A percentile compares a stretch with the other conserved stretches of the same genome.
phyloP scores from a whole-genome alignment of 2,888 invertebrate species.

The Poecilobothrus nobilitatus region DNA sequence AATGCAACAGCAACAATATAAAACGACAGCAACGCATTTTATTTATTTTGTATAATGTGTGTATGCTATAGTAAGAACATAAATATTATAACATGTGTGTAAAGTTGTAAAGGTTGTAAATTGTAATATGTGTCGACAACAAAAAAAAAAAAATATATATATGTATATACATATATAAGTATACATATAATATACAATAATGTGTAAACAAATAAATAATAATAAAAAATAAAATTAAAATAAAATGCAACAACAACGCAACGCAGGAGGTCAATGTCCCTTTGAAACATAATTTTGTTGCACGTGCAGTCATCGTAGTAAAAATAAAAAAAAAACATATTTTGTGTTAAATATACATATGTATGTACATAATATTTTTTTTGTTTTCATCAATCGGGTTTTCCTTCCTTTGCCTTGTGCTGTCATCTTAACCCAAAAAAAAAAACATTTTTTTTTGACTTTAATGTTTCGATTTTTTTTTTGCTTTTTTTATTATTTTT shows the following conservation, averaged over 20 bases:
- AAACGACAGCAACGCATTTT: too few relatives aligned
- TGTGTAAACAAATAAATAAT: too few relatives aligned
- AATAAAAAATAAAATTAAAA: neutral
- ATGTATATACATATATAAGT: too few relatives aligned
- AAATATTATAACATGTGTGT: too few relatives aligned
- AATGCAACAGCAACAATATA: too few relatives aligned
- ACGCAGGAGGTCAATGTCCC: constrained; percentile 4
- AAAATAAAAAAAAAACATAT: neutral
- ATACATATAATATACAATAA: too few relatives aligned
- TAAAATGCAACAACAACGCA: neutral
- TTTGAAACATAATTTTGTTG: neutral
- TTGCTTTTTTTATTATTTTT: neutral
- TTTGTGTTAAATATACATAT: too few relatives aligned
- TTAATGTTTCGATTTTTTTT: neutral
- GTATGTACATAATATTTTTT: neutral
- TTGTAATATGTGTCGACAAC: too few relatives aligned
- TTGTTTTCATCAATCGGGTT: neutral
- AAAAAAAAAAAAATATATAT: too few relatives aligned
- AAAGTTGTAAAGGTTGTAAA: too few relatives aligned
- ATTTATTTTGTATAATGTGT: too few relatives aligned
- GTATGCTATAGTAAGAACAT: too few relatives aligned
- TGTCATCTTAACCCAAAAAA: neutral
- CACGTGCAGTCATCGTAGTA: neutral
- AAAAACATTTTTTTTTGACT: neutral
- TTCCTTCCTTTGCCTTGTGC: neutral